Evolutionary conservation across 1,140 invertebrate genomes (phyloP).

Genomic region (Heliconius hewitsoni): DNA sequence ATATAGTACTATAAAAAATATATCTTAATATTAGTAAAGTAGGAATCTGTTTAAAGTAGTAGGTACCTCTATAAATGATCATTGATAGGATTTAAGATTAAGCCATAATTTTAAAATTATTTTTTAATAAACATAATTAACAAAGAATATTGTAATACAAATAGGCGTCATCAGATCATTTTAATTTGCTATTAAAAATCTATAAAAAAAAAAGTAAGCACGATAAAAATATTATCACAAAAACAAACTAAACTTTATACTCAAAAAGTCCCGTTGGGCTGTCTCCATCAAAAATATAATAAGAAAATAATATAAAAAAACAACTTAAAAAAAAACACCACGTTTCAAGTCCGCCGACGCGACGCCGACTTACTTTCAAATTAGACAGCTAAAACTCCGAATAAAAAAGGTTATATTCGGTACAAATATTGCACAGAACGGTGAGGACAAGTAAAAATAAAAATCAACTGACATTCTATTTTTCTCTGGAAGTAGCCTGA

Average conservation of each 20-base stretch:
- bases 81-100: too few species aligned
- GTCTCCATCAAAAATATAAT: conserved; percentile 46
- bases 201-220: neutral
- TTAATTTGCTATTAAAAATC: neutral
- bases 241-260: neutral
- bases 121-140: too few species aligned
- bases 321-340: conserved; percentile 39
- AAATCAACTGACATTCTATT: conserved; percentile 64
- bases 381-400: conserved; percentile 65
- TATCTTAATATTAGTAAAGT: too few species aligned
- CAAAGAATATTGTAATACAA: too few species aligned
- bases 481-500: conserved; percentile 68
- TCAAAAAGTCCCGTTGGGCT: conserved; percentile 37
- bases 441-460: conserved; percentile 67
- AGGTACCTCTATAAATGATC: too few species aligned
- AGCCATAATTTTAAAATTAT: too few species aligned
- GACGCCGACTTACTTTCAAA: conserved; percentile 63
- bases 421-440: conserved; percentile 79
- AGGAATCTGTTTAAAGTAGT: too few species aligned
- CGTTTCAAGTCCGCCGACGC: conserved; percentile 46
- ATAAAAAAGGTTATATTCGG: conserved; percentile 69
- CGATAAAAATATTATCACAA: neutral
- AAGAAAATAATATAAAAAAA: neutral
- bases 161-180: too few species aligned
- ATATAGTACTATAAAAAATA: too few species aligned